Conservation (phyloP, 2,888 invertebrate genomes). For the Drosophila glabriapex region DNA sequence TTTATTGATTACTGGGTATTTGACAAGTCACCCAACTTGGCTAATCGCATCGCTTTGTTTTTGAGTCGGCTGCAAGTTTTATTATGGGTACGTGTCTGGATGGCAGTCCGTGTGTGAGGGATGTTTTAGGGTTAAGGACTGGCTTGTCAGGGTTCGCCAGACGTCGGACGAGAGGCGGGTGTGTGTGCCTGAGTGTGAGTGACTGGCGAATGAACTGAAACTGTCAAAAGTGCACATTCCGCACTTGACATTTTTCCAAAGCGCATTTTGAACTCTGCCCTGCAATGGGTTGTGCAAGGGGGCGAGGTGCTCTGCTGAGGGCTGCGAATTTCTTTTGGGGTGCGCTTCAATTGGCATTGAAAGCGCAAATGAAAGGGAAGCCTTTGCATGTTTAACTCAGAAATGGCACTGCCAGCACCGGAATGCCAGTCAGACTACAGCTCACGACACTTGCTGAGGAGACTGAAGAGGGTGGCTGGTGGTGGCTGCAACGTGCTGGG, state of each 20-base stretch:
- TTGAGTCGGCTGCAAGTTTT: slow-evolving; percentile 48
- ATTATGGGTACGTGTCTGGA: slow-evolving; percentile 66
- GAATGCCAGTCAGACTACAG: slow-evolving; percentile 57
- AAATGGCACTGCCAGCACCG: slow-evolving; percentile 60
- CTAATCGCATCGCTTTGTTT: not conserved
- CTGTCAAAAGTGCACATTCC: slow-evolving; percentile 83
- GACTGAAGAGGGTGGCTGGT: not conserved
- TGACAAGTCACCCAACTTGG: not conserved
- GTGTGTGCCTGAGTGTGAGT: slow-evolving; percentile 34
- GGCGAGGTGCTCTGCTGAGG: not conserved
- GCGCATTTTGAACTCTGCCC: slow-evolving; percentile 70
- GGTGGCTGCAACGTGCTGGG: slow-evolving; percentile 1
- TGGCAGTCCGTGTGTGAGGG: slow-evolving; percentile 52
- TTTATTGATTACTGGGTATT: slow-evolving; percentile 19
- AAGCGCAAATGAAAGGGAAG: slow-evolving; percentile 75
- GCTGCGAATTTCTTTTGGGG: slow-evolving; percentile 20
- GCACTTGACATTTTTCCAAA: slow-evolving; percentile 80
- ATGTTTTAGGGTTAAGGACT: slow-evolving; percentile 59
- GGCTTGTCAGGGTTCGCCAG: slow-evolving; percentile 36
- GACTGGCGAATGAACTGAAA: slow-evolving; percentile 77
- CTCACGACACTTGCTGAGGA: slow-evolving; percentile 23
- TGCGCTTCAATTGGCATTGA: slow-evolving; percentile 69
- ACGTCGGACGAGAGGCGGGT: slow-evolving; percentile 19
- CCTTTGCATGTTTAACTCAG: slow-evolving; percentile 56
- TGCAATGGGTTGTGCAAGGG: not conserved